phyloP scores from a whole-genome alignment of 2,113 vertebrate species.

The Kobus ellipsiprymnus region DNA sequence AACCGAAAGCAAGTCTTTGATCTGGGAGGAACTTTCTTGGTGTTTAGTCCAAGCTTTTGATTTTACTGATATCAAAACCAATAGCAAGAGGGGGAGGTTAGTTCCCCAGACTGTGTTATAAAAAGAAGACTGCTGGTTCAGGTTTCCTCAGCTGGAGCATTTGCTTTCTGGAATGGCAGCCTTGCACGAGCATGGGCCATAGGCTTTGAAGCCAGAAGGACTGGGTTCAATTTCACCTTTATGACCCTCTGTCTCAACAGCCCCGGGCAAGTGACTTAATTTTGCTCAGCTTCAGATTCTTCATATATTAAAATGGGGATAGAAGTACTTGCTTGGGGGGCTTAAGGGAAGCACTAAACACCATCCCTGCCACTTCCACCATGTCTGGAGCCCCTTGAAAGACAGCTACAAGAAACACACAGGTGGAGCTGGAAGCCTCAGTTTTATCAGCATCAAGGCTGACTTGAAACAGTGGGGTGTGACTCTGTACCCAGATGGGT shows the following conservation, averaged over 20 bases:
- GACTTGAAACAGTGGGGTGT: not conserved
- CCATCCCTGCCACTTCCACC: not conserved
- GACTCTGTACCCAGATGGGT: not conserved
- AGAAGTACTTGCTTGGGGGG: not conserved
- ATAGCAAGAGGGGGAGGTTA: not conserved
- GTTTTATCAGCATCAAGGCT: not conserved
- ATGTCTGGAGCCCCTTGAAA: not conserved
- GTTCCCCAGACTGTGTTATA: not conserved
- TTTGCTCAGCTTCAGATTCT: not conserved
- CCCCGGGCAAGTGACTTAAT: not conserved
- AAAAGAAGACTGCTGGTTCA: not conserved
- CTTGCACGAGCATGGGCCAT: rapidly evolving
- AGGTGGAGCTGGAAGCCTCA: not conserved
- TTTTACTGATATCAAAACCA: not conserved
- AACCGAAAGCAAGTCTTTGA: not conserved
- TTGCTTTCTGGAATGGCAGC: not conserved
- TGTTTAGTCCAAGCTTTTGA: not conserved
- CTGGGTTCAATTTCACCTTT: not conserved
- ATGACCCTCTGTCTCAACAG: not conserved
- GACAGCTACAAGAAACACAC: not conserved
- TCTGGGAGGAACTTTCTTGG: not conserved
- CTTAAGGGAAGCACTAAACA: not conserved
- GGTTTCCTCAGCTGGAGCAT: not conserved
- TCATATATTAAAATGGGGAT: not conserved
- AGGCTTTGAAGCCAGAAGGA: not conserved